Evolutionary conservation across 2,797 vertebrate species (phyloP), one percentile per base, ranked within the genome.

Genomic region (Phoxinus dragarum): DNA sequence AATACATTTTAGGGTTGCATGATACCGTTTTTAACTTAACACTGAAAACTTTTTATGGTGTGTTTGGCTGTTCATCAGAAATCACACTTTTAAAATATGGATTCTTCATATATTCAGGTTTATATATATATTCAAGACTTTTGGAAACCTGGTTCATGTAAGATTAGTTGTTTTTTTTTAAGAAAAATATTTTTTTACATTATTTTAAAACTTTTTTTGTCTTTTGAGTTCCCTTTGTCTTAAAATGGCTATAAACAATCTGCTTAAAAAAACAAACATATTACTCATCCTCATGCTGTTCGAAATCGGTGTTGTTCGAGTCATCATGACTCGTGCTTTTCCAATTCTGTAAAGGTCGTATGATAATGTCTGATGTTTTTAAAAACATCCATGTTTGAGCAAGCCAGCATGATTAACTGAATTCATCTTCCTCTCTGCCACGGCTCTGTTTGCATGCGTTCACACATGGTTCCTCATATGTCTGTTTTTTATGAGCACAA

Each of bases 251-350:
- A 1, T n/a, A 9, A 27, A 23, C 23, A 11, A 5, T 27, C 21
- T 2, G 23, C 56, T 61, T n/a, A 11, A 61, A 61, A 61, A 61
- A 61, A 23, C n/a, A 59, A n/a, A 11, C 9, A 4, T 1, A 34
- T 17, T 66, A 2, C 64, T 31, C 0, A 3, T 1, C 61, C 64
- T 17, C 2, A 3, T 66, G 64, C 34, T 66, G 64, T 16, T 64
- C 5, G 0, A 3, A 7, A 34, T 0, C 3, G 1, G 2, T 3
- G 9, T 10, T 16, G 61, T 31, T 34, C 6, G 12, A 12, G 61
- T 64, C 10, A 16, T 9, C 1, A 34, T 19, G 34, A 67, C 7
- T 36, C 17, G 6, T 64, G 12, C 11, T 5, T n/a, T 27, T 27
- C 4, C 4, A 27, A 0, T 19, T 6, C 1, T 21, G 1, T 1